Evolutionary conservation across 2,113 vertebrate genomes (phyloP).

Genomic region (Alexandromys fortis): DNA sequence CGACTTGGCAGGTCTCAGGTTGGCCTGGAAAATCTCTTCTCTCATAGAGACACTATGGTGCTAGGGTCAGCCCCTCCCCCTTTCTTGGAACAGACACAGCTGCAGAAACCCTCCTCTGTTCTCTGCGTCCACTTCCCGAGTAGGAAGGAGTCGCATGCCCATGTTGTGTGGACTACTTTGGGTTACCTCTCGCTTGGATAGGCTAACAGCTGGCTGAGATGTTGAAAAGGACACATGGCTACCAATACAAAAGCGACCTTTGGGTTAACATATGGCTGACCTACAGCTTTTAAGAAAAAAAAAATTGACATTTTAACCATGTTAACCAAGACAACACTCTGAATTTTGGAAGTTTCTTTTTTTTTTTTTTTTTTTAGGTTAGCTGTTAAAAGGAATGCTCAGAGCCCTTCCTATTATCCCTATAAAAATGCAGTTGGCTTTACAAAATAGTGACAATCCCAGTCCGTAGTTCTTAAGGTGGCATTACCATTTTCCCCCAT

Average conservation of each 20-base stretch:
- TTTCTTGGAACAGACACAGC: background rate
- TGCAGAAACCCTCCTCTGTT: background rate
- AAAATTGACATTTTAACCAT: background rate
- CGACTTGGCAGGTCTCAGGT: background rate
- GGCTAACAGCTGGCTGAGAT: background rate
- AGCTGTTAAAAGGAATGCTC: background rate
- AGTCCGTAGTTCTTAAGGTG: conserved; percentile 8
- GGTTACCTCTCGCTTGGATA: background rate
- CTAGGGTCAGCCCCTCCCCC: background rate
- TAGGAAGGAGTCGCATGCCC: background rate
- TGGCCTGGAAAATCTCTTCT: background rate
- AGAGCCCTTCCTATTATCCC: background rate
- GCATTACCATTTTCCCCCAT: background rate
- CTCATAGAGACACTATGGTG: background rate
- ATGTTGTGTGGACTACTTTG: background rate
- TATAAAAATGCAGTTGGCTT: conserved; percentile 31
- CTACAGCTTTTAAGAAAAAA: background rate
- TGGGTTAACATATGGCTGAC: background rate
- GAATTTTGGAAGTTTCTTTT: conserved; percentile 11
- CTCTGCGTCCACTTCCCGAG: background rate
- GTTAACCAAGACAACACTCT: background rate
- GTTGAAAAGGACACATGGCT: background rate
- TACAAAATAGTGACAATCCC: conserved; percentile 4
- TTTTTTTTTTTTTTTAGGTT: background rate
- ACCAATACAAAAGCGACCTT: background rate